Base-by-base conservation (phyloP, 2,888 invertebrate genomes). In the Syrphus vitripennis region DNA sequence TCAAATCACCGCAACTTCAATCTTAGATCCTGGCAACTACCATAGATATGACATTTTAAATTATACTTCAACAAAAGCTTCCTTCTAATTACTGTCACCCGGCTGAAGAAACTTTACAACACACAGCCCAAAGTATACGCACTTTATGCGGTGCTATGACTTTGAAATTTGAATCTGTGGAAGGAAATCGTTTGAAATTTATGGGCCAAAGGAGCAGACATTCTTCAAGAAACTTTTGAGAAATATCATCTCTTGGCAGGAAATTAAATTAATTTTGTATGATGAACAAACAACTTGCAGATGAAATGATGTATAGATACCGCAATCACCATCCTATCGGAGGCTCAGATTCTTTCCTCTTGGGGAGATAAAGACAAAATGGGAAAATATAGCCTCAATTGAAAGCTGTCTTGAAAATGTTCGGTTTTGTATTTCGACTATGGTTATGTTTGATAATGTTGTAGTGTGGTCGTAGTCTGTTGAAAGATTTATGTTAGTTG, bases 21-120 rank as follows among this genome's bases (percentile, higher is more conserved):
- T 24, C 4, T 53, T 45, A 75, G 42, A 70, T 55, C 57, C 40
- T 67, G 24, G 26, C 31, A 81, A 53, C 53, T 53, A 9, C 4
- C 1, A 1, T 12, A 55, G 29, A 81, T 76, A 81, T 70, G 81
- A 55, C 75, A 70, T 31, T 61, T 42, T 63, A 37, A 81, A 75
- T 76, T 81, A 81, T 76, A 42, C 40, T 40, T 26, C n/a, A 70
- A 55, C 76, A 76, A 42, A 70, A 70, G 34, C 69, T 75, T 63
- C 63, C 24, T 81, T 69, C 69, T 81, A 70, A 70, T 81, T 81
- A 69, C 76, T 70, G 81, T 70, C 81, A 81, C 55, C 70, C 69
- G 75, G 69, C 42, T 70, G 75, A 81, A 63, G 69, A 69, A 81
- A 81, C 69, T 70, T 81, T 63, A 72, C 29, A 48, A 45, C 42